Evolutionary conservation across 2,113 vertebrate species (phyloP), one percentile per base, ranked within the genome.

Genomic region (Trematomus loennbergii): DNA sequence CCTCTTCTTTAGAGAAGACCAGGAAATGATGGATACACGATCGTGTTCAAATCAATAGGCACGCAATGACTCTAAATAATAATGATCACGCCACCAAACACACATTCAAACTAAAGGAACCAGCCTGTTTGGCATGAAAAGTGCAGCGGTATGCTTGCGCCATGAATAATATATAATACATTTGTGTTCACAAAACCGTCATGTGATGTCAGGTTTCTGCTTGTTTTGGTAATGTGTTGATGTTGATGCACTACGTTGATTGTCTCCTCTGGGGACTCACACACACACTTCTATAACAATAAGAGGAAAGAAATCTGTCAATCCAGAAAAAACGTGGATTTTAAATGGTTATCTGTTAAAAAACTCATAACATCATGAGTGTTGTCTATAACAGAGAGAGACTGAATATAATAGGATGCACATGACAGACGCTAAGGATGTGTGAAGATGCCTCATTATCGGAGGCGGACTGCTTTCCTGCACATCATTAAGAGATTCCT

Each of bases 311-410:
- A 74, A 46, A 76, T 52, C 54, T 29, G 59, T 63, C 49, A 0
- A 2, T 57, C 40, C 22, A 61, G 65, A 62, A 71, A 80, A n/a
- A 16, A 9, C 13, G 25, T 18, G 12, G 64, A 59, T 83, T 68
- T 83, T 48, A 84, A 82, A 71, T 67, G 18, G 46, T 16, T 5
- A 7, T 64, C 49, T 15, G 11, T 48, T 63, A 72, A 48, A n/a
- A n/a, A n/a, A n/a, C n/a, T n/a, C n/a, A n/a, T n/a, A n/a, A n/a
- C n/a, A 3, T 66, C 6, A 45, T 82, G 77, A 69, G 36, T 0
- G 1, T 3, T 50, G 69, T 57, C 78, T 67, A 29, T 60, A 72
- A 18, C 11, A 67, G 36, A 57, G 15, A 22, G 49, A 2, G 16
- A 61, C 49, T 72, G 8, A 60, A 29, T 1, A 22, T 20, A 72